Evolutionary conservation across 2,888 invertebrate species (phyloP), one percentile per base, ranked within the genome.

Genomic region (Cenopis cana): DNA sequence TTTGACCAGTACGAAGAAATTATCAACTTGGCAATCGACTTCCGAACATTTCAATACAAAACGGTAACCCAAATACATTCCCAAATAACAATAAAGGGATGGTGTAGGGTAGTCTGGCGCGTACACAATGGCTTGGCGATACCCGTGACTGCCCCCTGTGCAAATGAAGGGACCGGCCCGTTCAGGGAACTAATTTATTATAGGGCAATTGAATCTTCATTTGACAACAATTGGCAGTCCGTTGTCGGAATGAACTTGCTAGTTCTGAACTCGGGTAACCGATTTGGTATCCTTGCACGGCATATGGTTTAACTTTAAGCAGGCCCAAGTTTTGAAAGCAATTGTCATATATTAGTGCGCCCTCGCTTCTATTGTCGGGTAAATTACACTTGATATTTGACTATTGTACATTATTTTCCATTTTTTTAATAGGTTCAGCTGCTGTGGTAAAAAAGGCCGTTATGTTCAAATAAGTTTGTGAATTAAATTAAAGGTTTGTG

Each of bases 161-260:
- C 83, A 87, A 89, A 89, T 87, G 87, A 87, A 88, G 87, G 87
- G 88, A 84, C 82, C 75, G 80, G 76, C 74, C 73, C 73, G 69
- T 74, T 74, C 74, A 69, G 69, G 50, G 72, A 75, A 78, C 81
- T 82, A 83, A 85, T 85, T 84, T 84, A 85, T 84, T 80, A 88
- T 88, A 82, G 80, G 79, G 85, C 91, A 91, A 91, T 92, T 90
- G 92, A 91, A 91, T 92, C 89, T 91, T 91, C 91, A 90, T 89
- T 90, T 88, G 89, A 90, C 90, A 89, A 90, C 89, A 88, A 89
- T 89, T 87, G 88, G 84, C 79, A 80, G 84, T 79, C 83, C 87
- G 88, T 88, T 88, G 89, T 88, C 79, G 81, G 79, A 73, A 77
- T 75, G 74, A 78, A 77, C 80, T n/a, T 79, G 82, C 76, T 77